phyloP scores from a whole-genome alignment of 1,140 invertebrate species.

The Luehdorfia chinensis region DNA sequence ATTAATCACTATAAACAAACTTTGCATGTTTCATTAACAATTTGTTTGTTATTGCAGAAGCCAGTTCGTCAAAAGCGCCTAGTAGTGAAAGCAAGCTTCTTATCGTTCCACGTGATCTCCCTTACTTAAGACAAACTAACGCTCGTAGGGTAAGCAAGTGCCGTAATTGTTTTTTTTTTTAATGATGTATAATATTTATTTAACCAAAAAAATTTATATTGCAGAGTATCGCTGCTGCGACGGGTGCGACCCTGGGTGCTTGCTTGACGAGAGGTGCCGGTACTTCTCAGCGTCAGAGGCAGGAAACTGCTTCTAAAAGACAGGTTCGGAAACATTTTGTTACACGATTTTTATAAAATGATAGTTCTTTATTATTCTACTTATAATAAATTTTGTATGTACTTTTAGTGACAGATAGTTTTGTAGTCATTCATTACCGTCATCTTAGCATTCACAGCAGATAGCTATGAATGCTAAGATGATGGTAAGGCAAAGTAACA shows the following conservation, averaged over 20 bases:
- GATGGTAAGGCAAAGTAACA: too few species aligned
- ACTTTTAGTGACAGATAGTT: too few species aligned
- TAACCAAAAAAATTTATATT: slow-evolving; percentile 15
- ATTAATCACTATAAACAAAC: background rate
- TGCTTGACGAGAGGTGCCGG: slow-evolving; percentile 69
- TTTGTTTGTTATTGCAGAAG: slow-evolving; percentile 42
- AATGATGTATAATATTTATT: background rate
- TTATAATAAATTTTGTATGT: too few species aligned
- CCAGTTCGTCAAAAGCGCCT: slow-evolving; percentile 58
- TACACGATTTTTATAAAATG: background rate
- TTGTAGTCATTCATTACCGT: too few species aligned
- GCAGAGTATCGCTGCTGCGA: slow-evolving; percentile 73
- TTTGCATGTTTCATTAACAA: background rate
- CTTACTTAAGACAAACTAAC: slow-evolving; percentile 73
- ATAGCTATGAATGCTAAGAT: too few species aligned
- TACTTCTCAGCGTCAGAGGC: slow-evolving; percentile 66
- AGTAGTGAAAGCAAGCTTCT: slow-evolving; percentile 61
- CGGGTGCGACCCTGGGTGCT: slow-evolving; percentile 73
- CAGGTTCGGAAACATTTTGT: slow-evolving; percentile 39
- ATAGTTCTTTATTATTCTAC: background rate
- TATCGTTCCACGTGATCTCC: slow-evolving; percentile 66
- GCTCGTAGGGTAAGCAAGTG: slow-evolving; percentile 58
- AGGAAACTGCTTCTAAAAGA: slow-evolving; percentile 64
- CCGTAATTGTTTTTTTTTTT: background rate
- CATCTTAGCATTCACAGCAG: too few species aligned